These are phyloP conservation scores for Watsonalla binaria DNA, from an alignment of 2,888 invertebrate species.

Conservation along the genomic window DNA sequence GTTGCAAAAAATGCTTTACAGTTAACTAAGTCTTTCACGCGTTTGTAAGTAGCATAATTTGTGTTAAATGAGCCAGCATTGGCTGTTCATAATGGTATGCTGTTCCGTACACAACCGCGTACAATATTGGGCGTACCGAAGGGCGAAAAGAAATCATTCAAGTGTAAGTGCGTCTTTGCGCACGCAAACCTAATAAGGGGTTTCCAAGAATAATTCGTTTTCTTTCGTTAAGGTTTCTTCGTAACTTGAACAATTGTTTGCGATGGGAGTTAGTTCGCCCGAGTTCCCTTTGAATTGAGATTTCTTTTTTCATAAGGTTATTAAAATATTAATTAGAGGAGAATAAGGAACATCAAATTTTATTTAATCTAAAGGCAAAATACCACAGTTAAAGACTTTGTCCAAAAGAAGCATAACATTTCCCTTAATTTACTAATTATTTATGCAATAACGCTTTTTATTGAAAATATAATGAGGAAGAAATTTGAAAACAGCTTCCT, in stretches of 20 bases:
- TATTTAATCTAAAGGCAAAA: no score
- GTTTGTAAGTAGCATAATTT: slow-evolving; percentile 21
- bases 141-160: slow-evolving; percentile 9
- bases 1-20: slow-evolving; percentile 7
- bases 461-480: background rate
- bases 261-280: background rate
- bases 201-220: background rate
- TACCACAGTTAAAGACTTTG: no score
- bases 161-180: slow-evolving; percentile 4
- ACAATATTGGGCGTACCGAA: slow-evolving; percentile 15
- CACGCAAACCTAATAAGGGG: slow-evolving; percentile 1
- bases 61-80: slow-evolving; percentile 31
- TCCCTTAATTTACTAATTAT: no score
- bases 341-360: no score
- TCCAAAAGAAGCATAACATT: no score
- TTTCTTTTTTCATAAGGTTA: no score
- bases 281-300: background rate
- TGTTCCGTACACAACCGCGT: slow-evolving; percentile 24
- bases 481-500: background rate
- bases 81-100: slow-evolving; percentile 29
- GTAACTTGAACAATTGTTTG: background rate
- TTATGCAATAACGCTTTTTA: no score
- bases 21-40: slow-evolving; percentile 14
- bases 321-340: no score
- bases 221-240: background rate